A percentile compares a stretch with the other conserved stretches of the same genome.
Evolutionary conservation across 2,113 vertebrate species (phyloP).

Genomic region (Nesospiza acunhae): DNA sequence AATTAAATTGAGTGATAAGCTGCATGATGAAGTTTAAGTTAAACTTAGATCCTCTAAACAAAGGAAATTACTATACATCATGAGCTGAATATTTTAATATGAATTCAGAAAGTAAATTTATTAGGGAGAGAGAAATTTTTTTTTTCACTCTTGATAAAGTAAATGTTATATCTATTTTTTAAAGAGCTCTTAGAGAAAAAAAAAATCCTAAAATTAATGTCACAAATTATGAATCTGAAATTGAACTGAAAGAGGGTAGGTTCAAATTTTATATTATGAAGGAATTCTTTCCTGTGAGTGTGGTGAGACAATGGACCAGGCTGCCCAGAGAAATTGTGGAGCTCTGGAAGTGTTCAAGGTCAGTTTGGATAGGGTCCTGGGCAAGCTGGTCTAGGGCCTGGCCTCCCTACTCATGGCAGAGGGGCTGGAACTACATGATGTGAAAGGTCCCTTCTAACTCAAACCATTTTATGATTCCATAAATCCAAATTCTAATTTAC

Average conservation of each 20-base stretch:
- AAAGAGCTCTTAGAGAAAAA: not conserved
- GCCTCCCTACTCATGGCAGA: not conserved
- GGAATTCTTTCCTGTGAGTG: not conserved
- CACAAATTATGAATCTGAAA: not conserved
- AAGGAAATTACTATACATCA: not conserved
- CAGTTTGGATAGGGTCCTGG: not conserved
- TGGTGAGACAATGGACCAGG: not conserved
- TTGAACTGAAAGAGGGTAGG: not conserved
- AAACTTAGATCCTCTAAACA: not conserved
- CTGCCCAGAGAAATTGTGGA: not conserved
- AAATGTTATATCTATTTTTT: not conserved
- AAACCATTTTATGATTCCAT: not conserved
- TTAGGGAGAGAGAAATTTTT: not conserved
- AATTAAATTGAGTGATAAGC: not conserved
- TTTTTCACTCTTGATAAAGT: not conserved
- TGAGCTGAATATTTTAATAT: not conserved
- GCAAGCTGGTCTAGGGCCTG: not conserved
- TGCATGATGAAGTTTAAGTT: not conserved
- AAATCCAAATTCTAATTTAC: not conserved
- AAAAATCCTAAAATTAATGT: not conserved
- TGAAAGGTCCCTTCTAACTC: not conserved
- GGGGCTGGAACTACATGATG: not conserved
- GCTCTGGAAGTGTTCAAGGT: not conserved
- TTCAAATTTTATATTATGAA: not conserved
- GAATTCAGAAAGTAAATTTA: not conserved